phyloP scores from a whole-genome alignment of 2,797 vertebrate genomes.

The Peromyscus melanophrys region DNA sequence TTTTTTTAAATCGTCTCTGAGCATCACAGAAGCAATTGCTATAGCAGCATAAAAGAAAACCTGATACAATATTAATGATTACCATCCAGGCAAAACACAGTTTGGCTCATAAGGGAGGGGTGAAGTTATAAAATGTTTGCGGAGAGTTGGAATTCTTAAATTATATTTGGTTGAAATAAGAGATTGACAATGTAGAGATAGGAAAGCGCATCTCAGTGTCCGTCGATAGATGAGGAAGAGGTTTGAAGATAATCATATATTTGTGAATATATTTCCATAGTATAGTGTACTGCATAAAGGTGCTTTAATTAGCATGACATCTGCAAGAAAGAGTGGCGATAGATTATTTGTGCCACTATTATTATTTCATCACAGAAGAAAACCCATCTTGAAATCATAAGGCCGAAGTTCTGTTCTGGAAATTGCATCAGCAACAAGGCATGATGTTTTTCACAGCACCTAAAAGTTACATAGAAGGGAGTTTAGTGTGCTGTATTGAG shows the following conservation, averaged over 20 bases:
- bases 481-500: not conserved
- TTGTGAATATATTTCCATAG: constrained; percentile 56
- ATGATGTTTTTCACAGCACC: not conserved
- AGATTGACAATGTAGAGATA: not conserved
- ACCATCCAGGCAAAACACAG: not conserved
- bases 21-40: not conserved
- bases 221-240: not conserved
- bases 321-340: constrained; percentile 48
- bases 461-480: not conserved
- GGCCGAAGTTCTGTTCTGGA: constrained; percentile 67
- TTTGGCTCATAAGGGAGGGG: not conserved
- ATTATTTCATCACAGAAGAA: constrained; percentile 26
- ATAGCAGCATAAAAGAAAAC: not conserved
- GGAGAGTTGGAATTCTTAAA: not conserved
- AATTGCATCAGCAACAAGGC: constrained; percentile 30
- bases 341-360: constrained; percentile 64
- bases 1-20: not conserved
- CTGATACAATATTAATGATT: constrained; percentile 28
- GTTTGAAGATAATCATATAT: not conserved
- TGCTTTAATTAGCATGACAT: not conserved
- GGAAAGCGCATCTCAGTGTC: not conserved
- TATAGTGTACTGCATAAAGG: constrained; percentile 57
- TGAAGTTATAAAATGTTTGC: not conserved
- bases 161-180: not conserved
- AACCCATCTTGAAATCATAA: constrained; percentile 58